Base-by-base conservation (phyloP, 2,888 invertebrate genomes). In the Caenorhabditis afra region DNA sequence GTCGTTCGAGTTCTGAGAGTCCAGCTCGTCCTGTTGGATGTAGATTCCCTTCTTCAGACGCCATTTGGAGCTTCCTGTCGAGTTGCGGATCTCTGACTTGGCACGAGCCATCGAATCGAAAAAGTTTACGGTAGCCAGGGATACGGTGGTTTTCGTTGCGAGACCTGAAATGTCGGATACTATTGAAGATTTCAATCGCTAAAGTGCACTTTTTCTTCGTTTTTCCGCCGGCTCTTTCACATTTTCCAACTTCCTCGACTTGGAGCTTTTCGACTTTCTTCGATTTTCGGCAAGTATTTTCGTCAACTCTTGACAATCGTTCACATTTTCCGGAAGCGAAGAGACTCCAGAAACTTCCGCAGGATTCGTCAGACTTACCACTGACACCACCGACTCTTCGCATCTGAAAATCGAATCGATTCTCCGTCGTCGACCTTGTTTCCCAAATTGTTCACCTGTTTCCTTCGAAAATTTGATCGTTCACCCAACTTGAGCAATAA, bases 401-500 rank as follows among this genome's bases (percentile, higher is more conserved):
- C 20, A 11, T 37, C 18, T 2, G 16, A 52, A 52, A 52, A 16
- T 11, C 11, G 2, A 11, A 47, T 16, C 3, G n/a, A 5, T 47
- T 16, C 10, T 14, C n/a, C n/a, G n/a, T n/a, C n/a, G n/a, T n/a
- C n/a, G n/a, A 47, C 1, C 1, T 14, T 47, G 4, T 47, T 14
- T 16, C 16, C 10, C 3, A n/a, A 20, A 16, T 50, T 7, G 22
- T 23, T 39, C 35, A 68, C 68, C 41, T 23, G 11, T 41, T 16
- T 7, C 52, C 52, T 20, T 45, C 59, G 35, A 68, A 68, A 16
- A 44, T 68, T 12, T 44, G 44, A 23, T 59, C 59, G 3, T 29
- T 41, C 1, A 68, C 45, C 68, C 68, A 68, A 16, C 44, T 52
- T 2, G 59, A 20, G 18, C 49, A 49, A 18, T 44, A 47, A n/a